Base-by-base conservation (phyloP, 2,888 invertebrate genomes). In the Heliconius charithonia region DNA sequence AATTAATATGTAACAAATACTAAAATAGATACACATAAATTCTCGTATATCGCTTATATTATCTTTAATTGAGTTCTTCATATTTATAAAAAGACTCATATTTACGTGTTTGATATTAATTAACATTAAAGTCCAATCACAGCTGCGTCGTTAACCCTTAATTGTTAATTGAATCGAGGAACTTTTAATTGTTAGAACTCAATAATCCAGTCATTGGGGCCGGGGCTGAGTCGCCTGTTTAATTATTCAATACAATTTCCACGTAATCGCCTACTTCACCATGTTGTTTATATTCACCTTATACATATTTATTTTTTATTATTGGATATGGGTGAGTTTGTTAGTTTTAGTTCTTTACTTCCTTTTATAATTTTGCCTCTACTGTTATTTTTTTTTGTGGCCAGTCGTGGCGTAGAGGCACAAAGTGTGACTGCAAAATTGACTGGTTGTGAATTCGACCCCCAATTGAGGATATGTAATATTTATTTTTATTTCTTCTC, bases 171-270 rank as follows among this genome's bases (percentile, higher is more conserved):
- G 86, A 89, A 89, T 88, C 86, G 83, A 83, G 84, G 86, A 90
- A 90, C 86, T 90, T 90, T 89, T 88, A 90, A 90, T 90, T 89
- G 90, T 89, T 86, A 88, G 86, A 86, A 87, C 87, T 89, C 88
- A 88, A 91, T 91, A 91, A 90, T 90, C 87, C 89, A 82, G 84
- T 85, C 84, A 84, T 85, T 86, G 85, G 84, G 84, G 77, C 84
- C 84, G 83, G 82, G 83, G 83, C 79, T 81, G 75, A 83, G 84
- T 83, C 81, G 84, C 75, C 81, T 86, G 82, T 88, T 92, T 89
- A 91, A 92, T 91, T 92, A 92, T 91, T 91, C 89, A 89, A 83
- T 83, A 87, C 87, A 87, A 87, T 87, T 86, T 83, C 83, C 84
- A 84, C 83, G 82, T 85, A 85, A 88, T 88, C 83, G 84, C 82